Base-by-base conservation (phyloP, 2,113 vertebrate species). In the Engystomops pustulosus region DNA sequence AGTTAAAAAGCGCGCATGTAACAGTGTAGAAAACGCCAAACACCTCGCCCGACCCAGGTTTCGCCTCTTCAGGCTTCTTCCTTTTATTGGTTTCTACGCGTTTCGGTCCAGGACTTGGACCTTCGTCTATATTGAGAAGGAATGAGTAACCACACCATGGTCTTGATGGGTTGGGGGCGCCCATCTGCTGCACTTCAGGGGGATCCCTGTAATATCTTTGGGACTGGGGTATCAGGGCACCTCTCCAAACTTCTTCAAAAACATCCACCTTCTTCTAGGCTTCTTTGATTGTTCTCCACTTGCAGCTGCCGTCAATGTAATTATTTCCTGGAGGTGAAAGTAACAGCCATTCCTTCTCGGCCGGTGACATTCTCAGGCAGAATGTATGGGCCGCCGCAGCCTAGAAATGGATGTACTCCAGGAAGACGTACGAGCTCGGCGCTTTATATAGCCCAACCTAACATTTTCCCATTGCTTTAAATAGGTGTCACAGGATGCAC, bases 391-490 rank as follows among this genome's bases (percentile, higher is more conserved):
- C 49, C 32, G 18, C 49, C 0, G 38, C 34, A 41, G 38, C 38
- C 38, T 41, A 58, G 49, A 58, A 58, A 77, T 77, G 51, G 49
- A 77, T 77, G 51, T 58, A 38, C 34, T 58, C 38, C 74, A 58
- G 32, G 74, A 77, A 77, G 71, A 77, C 53, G 27, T 77, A 55
- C 34, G 74, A 23, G 27, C 47, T 1, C 15, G 55, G 27, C 18
- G 4, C 74, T 77, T 55, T 55, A 58, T 77, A 58, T 77, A 77
- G 74, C 49, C 32, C 74, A 58, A 8, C 49, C 74, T 77, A 38
- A 38, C 74, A 55, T 55, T 77, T 77, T 38, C 51, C 32, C 23
- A 55, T 77, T 58, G 74, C 74, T 55, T 55, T 55, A 77, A 77
- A 41, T 41, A 41, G 38, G 38, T 41, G 38, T 41, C 38, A 41